phyloP scores from a whole-genome alignment of 2,888 invertebrate species.

The Parascotia fuliginaria region DNA sequence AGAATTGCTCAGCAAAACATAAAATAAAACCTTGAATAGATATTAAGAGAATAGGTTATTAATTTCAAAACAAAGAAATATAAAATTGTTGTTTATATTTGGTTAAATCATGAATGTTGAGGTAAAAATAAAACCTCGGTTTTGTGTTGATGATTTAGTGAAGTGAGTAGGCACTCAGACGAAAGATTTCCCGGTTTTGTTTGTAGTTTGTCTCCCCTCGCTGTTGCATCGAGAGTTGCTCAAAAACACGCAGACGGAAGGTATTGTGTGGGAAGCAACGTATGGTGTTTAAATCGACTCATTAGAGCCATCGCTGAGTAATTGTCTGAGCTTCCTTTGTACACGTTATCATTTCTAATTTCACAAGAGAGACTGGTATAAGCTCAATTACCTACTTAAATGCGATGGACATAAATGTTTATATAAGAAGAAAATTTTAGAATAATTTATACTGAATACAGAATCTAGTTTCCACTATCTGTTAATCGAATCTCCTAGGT shows the following conservation, averaged over 20 bases:
- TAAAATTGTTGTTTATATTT: slow-evolving; percentile 1
- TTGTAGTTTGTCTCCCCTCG: slow-evolving; percentile 69
- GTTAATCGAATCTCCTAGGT: slow-evolving; percentile 69
- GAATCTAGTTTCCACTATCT: slow-evolving; percentile 35
- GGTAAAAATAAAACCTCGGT: slow-evolving; percentile 27
- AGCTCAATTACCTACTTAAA: slow-evolving; percentile 16
- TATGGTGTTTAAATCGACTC: slow-evolving; percentile 71
- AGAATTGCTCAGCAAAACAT: slow-evolving; percentile 2
- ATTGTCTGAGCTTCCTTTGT: slow-evolving; percentile 63
- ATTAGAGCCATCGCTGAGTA: slow-evolving; percentile 64
- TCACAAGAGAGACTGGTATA: slow-evolving; percentile 42
- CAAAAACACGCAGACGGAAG: slow-evolving; percentile 60
- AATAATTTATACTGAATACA: too few relatives aligned
- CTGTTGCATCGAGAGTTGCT: slow-evolving; percentile 65
- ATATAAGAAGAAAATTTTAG: not conserved
- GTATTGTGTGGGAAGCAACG: slow-evolving; percentile 67
- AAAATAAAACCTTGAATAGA: slow-evolving; percentile 3
- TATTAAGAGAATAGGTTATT: not conserved
- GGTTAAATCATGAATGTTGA: slow-evolving; percentile 15
- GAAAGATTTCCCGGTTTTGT: slow-evolving; percentile 74
- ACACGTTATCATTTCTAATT: slow-evolving; percentile 59
- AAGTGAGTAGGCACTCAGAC: slow-evolving; percentile 68
- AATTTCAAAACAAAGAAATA: not conserved
- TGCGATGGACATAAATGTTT: slow-evolving; percentile 2
- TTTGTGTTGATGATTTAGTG: slow-evolving; percentile 44